Conservation (phyloP, 2,888 invertebrate genomes). For the Xanthorhoe designata region DNA sequence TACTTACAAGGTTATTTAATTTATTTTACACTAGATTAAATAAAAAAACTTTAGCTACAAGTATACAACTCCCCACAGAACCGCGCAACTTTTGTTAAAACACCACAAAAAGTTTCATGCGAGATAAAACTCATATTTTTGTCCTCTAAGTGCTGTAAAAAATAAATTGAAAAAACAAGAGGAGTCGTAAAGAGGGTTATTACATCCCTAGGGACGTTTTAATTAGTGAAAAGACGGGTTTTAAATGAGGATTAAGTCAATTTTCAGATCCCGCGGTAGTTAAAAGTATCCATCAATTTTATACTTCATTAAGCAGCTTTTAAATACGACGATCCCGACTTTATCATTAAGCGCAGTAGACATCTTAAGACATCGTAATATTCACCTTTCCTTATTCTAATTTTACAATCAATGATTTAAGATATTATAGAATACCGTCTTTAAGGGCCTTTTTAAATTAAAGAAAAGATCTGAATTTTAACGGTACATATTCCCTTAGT, state of each 20-base stretch:
- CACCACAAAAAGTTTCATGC: slow-evolving; percentile 25
- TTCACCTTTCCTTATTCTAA: no score
- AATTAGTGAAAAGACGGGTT: slow-evolving; percentile 46
- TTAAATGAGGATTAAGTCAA: slow-evolving; percentile 38
- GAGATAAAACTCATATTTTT: slow-evolving; percentile 21
- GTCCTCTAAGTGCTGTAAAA: slow-evolving; percentile 24
- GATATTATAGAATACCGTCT: no score
- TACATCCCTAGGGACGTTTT: slow-evolving; percentile 38
- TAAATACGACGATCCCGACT: background rate
- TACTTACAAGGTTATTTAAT: background rate
- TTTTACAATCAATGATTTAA: no score
- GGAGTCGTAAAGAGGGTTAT: slow-evolving; percentile 25
- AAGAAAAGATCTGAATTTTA: no score
- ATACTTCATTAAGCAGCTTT: background rate
- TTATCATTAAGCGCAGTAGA: background rate
- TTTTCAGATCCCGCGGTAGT: slow-evolving; percentile 37
- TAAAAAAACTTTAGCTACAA: slow-evolving; percentile 4
- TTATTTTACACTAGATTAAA: background rate
- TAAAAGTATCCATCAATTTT: background rate
- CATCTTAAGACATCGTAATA: background rate
- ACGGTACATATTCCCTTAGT: no score
- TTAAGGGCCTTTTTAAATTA: no score
- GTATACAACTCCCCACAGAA: slow-evolving; percentile 13
- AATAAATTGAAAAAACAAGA: slow-evolving; percentile 34
- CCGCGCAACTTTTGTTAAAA: slow-evolving; percentile 27